Conservation (phyloP, 2,113 vertebrate genomes). For the Saccopteryx leptura region DNA sequence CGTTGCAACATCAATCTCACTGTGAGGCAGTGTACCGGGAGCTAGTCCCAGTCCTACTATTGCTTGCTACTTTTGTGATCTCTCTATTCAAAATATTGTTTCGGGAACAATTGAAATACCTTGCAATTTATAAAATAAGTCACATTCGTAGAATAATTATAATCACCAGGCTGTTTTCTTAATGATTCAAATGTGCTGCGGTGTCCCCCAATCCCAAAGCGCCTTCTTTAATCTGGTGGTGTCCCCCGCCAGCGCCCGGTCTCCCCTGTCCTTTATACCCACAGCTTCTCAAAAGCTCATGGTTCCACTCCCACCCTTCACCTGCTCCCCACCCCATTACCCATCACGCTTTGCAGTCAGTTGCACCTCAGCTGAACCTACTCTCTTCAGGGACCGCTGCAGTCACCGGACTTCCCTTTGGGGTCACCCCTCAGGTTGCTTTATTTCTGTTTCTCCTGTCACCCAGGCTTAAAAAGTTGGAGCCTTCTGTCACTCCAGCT, state of each 20-base stretch:
- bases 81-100: background rate
- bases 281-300: background rate
- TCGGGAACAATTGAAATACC: background rate
- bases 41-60: background rate
- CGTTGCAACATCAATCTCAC: accelerated
- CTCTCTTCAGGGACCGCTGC: background rate
- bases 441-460: background rate
- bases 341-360: background rate
- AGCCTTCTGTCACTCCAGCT: background rate
- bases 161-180: background rate
- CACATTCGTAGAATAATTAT: background rate
- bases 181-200: background rate
- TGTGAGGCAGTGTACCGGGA: accelerated
- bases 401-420: background rate
- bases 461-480: background rate
- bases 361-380: background rate
- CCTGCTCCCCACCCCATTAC: background rate
- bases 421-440: background rate
- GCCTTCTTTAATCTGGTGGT: background rate
- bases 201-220: background rate
- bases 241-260: too few species aligned
- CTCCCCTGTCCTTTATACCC: background rate
- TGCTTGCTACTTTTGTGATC: background rate
- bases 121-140: background rate
- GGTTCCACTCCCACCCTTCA: background rate